Evolutionary conservation across 1,140 invertebrate genomes (phyloP).

Genomic region (Sogatella furcifera): DNA sequence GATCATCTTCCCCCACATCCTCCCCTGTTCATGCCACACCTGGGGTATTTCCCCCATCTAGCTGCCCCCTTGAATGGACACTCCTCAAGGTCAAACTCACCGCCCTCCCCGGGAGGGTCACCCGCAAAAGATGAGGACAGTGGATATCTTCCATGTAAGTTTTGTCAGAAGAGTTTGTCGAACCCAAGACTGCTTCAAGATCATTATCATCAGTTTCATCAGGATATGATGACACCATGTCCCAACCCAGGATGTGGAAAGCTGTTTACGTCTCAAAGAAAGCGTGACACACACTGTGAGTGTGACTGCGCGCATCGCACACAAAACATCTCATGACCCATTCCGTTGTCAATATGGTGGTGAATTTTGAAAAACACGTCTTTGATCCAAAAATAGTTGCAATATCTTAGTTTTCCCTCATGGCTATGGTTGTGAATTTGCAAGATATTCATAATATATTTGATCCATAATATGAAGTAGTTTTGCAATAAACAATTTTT

Average conservation of each 20-base stretch:
- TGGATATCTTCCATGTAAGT: conserved; percentile 49
- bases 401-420: no score
- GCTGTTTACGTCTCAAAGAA: conserved; percentile 65
- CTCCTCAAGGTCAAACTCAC: conserved; percentile 19
- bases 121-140: conserved; percentile 46
- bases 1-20: conserved; percentile 37
- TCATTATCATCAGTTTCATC: conserved; percentile 54
- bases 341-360: conserved; percentile 11
- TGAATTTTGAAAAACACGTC: neutral
- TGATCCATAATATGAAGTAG: no score
- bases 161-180: conserved; percentile 48
- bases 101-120: conserved; percentile 19
- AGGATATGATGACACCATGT: conserved; percentile 65
- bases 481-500: no score
- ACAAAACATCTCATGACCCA: conserved; percentile 35
- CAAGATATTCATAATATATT: no score
- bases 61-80: conserved; percentile 24
- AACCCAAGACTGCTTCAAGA: conserved; percentile 48
- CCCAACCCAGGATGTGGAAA: conserved; percentile 68
- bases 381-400: no score
- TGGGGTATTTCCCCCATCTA: conserved; percentile 35
- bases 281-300: conserved; percentile 58
- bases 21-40: conserved; percentile 37
- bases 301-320: conserved; percentile 39
- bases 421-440: no score